phyloP scores from a whole-genome alignment of 2,113 vertebrate species.

The Poicephalus meyeri region DNA sequence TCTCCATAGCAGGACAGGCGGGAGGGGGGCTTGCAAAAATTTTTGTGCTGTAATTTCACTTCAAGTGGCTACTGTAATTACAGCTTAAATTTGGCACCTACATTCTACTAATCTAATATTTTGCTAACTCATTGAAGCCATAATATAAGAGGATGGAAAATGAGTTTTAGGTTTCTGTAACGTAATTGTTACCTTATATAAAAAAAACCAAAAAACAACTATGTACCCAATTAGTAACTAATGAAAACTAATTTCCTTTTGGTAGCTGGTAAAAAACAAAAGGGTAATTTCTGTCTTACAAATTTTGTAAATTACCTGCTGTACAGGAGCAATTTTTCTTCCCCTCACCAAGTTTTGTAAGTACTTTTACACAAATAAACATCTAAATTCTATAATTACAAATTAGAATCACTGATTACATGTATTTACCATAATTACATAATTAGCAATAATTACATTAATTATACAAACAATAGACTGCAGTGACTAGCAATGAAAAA shows the following conservation, averaged over 20 bases:
- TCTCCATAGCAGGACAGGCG: not conserved
- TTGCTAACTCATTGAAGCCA: slow-evolving; percentile 22
- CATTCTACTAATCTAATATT: slow-evolving; percentile 3
- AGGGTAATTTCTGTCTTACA: not conserved
- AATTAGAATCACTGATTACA: slow-evolving; percentile 62
- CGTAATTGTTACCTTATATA: slow-evolving; percentile 26
- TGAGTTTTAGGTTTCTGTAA: slow-evolving; percentile 18
- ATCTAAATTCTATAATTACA: slow-evolving; percentile 64
- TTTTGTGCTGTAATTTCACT: slow-evolving; percentile 11
- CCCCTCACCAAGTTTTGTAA: slow-evolving; percentile 9
- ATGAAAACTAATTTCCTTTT: slow-evolving; percentile 49
- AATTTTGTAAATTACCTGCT: slow-evolving; percentile 39
- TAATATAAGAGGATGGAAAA: slow-evolving; percentile 27
- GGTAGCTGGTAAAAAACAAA: not conserved
- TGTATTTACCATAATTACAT: slow-evolving; percentile 65
- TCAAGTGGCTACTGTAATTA: slow-evolving; percentile 9
- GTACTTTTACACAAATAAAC: slow-evolving; percentile 47
- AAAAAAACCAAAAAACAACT: not conserved
- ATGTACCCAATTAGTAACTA: slow-evolving; percentile 52
- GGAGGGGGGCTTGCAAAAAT: not conserved
- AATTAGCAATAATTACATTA: slow-evolving; percentile 70
- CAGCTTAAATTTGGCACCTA: slow-evolving; percentile 41
- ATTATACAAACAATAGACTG: slow-evolving; percentile 64
- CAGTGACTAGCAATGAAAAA: slow-evolving; percentile 34
- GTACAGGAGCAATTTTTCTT: slow-evolving; percentile 26